Percentiles rank a stretch among this genome's conserved stretches.
These are phyloP conservation scores for Drosophila niveifrons DNA, from an alignment of 2,888 invertebrate species.

Conservation along the genomic window DNA sequence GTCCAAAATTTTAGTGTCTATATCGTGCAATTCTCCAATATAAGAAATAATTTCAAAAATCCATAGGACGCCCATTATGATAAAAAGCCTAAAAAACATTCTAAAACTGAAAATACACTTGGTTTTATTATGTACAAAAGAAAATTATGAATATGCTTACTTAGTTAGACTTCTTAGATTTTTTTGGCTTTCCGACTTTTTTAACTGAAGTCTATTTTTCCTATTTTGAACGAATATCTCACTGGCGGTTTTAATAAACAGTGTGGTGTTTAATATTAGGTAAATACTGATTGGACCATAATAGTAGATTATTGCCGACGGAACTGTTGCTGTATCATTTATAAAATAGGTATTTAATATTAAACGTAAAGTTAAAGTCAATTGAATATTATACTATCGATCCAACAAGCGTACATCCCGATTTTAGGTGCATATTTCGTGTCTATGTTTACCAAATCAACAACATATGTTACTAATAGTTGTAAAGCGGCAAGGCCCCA, in stretches of 20 bases:
- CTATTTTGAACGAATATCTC: constrained; percentile 70
- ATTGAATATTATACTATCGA: constrained; percentile 85
- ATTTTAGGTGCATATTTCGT: constrained; percentile 85
- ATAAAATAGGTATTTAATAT: background rate
- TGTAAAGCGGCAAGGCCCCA: constrained; percentile 73
- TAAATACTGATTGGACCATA: constrained; percentile 67
- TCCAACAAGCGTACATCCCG: constrained; percentile 87
- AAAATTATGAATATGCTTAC: constrained; percentile 16
- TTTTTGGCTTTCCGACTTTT: constrained; percentile 16
- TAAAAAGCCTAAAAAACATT: constrained; percentile 91
- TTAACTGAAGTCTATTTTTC: constrained; percentile 68
- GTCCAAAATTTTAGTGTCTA: background rate
- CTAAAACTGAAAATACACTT: constrained; percentile 87
- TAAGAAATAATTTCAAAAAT: constrained; percentile 91
- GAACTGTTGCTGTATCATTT: constrained; percentile 40
- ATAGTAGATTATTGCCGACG: constrained; percentile 75
- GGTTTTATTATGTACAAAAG: background rate
- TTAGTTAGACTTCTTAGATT: constrained; percentile 35
- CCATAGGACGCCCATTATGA: constrained; percentile 95
- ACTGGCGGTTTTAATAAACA: constrained; percentile 74
- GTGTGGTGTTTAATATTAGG: constrained; percentile 70
- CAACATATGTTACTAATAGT: constrained; percentile 59
- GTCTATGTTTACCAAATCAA: constrained; percentile 59
- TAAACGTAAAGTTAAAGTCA: background rate
- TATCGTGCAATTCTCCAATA: constrained; percentile 76